Conservation (phyloP, 2,113 vertebrate genomes). For the Raja brachyura region DNA sequence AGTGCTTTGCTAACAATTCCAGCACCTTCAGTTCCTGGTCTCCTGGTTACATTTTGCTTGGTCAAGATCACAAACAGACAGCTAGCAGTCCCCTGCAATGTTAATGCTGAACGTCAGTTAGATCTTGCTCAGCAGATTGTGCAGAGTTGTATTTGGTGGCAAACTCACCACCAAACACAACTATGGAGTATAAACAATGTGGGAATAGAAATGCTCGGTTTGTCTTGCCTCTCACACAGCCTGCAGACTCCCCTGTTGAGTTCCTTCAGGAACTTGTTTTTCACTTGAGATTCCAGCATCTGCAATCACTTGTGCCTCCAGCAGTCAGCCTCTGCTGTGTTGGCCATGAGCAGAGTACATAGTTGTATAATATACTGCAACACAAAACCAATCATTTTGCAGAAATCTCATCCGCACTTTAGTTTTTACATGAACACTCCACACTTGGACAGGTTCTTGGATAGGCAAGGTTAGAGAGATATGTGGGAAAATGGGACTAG, state of each 20-base stretch:
- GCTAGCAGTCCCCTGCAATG: not conserved
- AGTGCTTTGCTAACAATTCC: no score
- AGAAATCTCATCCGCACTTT: not conserved
- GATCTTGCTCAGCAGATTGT: not conserved
- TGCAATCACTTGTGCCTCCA: not conserved
- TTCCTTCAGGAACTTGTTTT: no score
- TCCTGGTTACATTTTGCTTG: not conserved
- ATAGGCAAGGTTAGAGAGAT: no score
- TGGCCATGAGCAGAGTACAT: not conserved
- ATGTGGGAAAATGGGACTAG: no score
- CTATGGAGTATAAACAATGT: not conserved
- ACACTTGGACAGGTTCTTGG: no score
- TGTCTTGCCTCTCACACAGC: not conserved
- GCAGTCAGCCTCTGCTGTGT: not conserved
- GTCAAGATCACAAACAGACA: not conserved
- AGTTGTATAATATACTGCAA: not conserved
- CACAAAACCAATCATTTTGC: not conserved
- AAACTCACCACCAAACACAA: not conserved
- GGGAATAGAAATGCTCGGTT: not conserved
- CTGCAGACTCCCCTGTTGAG: not conserved
- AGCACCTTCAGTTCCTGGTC: no score
- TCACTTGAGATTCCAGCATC: no score
- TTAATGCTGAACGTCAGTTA: not conserved
- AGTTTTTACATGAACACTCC: not conserved
- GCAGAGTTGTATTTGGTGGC: not conserved